A percentile compares a stretch with the other conserved stretches of the same genome.
phyloP scores from a whole-genome alignment of 2,888 invertebrate species.

The Pammene aurita region DNA sequence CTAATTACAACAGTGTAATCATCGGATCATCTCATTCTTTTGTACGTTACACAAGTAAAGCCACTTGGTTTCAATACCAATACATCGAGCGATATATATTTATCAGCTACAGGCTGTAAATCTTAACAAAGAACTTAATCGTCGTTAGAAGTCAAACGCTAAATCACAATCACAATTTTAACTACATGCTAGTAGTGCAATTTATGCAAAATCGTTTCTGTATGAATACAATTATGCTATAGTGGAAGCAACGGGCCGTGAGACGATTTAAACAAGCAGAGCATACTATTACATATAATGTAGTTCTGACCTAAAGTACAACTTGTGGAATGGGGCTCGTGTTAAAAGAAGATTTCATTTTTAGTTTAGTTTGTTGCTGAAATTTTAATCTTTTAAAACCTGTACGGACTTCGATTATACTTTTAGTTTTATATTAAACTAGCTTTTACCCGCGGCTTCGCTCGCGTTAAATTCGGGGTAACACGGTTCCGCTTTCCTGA shows the following conservation, averaged over 20 bases:
- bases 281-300: not conserved
- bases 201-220: slow-evolving; percentile 26
- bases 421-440: too few relatives aligned
- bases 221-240: slow-evolving; percentile 28
- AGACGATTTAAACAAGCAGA: slow-evolving; percentile 47
- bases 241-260: slow-evolving; percentile 49
- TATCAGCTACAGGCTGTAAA: not conserved
- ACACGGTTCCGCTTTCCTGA: too few relatives aligned
- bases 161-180: slow-evolving; percentile 5
- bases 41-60: not conserved
- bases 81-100: too few relatives aligned
- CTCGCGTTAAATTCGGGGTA: too few relatives aligned
- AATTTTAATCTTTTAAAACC: too few relatives aligned
- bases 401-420: too few relatives aligned
- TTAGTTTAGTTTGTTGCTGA: too few relatives aligned
- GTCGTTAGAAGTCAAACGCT: slow-evolving; percentile 3
- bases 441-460: too few relatives aligned
- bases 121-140: not conserved
- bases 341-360: too few relatives aligned
- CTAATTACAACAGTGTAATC: not conserved
- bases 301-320: not conserved
- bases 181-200: slow-evolving; percentile 2
- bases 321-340: not conserved
- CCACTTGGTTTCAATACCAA: too few relatives aligned
- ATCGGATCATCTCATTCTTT: not conserved